These are phyloP conservation scores for Zelostemma sp. DNA, from an alignment of 1,140 invertebrate genomes.

Conservation along the genomic window DNA sequence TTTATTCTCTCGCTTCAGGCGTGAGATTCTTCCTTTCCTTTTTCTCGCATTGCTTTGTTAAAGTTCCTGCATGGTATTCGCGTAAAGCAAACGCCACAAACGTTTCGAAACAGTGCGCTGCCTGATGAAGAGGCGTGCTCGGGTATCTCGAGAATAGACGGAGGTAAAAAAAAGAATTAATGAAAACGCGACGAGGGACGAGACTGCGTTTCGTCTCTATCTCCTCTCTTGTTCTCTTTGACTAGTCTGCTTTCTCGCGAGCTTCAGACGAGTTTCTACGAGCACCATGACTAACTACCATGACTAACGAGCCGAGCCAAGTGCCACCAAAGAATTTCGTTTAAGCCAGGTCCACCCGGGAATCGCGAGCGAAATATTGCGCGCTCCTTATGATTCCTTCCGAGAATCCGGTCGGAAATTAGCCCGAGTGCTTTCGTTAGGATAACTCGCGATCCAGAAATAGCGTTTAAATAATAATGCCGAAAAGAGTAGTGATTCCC, in stretches of 20 bases:
- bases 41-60: background rate
- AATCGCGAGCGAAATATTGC: constrained; percentile 39
- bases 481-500: too few relatives aligned
- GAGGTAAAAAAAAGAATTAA: constrained; percentile 28
- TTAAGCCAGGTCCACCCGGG: constrained; percentile 39
- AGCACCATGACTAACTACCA: constrained; percentile 60
- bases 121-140: constrained; percentile 28
- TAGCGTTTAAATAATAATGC: background rate
- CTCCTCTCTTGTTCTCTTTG: constrained; percentile 27
- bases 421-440: constrained; percentile 27
- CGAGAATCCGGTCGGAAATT: constrained; percentile 35
- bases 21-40: background rate
- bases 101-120: background rate
- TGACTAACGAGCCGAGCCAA: constrained; percentile 64
- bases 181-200: constrained; percentile 20
- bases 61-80: background rate
- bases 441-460: constrained; percentile 31
- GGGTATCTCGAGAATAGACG: constrained; percentile 12
- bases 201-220: constrained; percentile 21
- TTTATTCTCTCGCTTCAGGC: too few relatives aligned
- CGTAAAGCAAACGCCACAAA: constrained; percentile 11
- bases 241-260: constrained; percentile 9
- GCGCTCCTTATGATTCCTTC: constrained; percentile 31
- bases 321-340: constrained; percentile 59
- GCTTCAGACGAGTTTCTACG: too few relatives aligned